phyloP scores from a whole-genome alignment of 2,888 invertebrate genomes.

The Reticulitermes lucifugus region DNA sequence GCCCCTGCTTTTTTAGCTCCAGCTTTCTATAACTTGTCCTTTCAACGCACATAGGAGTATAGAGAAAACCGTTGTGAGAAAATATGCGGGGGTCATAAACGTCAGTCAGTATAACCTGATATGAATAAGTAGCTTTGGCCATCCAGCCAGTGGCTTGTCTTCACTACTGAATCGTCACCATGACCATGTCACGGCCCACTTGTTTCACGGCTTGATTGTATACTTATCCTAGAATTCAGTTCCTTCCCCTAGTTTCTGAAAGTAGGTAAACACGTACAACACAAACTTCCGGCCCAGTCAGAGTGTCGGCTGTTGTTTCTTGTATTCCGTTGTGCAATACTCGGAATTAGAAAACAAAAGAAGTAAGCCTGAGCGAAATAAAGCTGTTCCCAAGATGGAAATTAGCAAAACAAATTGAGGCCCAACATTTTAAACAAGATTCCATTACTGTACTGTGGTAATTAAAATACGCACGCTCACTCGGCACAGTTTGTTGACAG shows the following conservation, averaged over 20 bases:
- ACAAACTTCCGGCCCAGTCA: neutral
- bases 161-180: neutral
- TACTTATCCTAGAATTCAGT: slow-evolving; percentile 1
- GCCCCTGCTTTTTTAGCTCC: neutral
- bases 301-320: neutral
- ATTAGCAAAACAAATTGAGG: neutral
- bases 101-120: neutral
- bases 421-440: neutral
- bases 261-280: neutral
- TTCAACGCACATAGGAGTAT: neutral
- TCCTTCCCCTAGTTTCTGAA: neutral
- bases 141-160: no score
- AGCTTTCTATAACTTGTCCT: neutral
- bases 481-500: neutral
- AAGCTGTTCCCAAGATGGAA: neutral
- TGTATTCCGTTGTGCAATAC: neutral
- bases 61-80: neutral
- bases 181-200: neutral
- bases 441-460: no score
- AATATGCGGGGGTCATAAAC: neutral
- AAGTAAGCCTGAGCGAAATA: neutral
- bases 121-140: neutral
- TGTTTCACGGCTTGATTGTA: neutral
- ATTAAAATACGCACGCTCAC: neutral
- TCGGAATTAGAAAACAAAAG: neutral